Evolutionary conservation across 2,113 vertebrate species (phyloP), one percentile per base, ranked within the genome.

Genomic region (Athene cunicularia): DNA sequence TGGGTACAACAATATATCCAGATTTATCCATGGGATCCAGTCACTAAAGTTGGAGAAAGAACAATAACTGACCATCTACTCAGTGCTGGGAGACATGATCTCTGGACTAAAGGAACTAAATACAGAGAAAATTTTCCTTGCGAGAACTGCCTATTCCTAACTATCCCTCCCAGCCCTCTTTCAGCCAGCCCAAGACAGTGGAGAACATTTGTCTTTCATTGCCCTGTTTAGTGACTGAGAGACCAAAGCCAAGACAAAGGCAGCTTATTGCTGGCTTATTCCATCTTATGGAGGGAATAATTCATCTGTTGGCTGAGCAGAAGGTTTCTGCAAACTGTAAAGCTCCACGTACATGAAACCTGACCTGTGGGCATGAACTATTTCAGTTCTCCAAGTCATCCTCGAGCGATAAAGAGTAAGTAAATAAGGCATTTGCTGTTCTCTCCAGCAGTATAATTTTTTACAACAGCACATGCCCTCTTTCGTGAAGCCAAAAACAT

Each of bases 161-260:
- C 15, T 47, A 23, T 49, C 22, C 8, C 11, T 80, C 37, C 26
- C 70, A 79, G 26, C 20, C 22, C 24, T 64, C n/a, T 71, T 85
- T 71, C 50, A 87, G 39, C 19, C 41, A 67, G 67, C 35, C 50
- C 5, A 63, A 47, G 27, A 16, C 9, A 12, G 15, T 62, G 33
- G 35, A 88, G 35, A 68, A n/a, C 56, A 19, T 74, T 80, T 64
- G 28, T 77, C 66, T 89, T 85, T 82, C 60, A 55, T 52, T 66
- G 58, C 21, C 30, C 7, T 84, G 43, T 66, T 82, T 33, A 86
- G 80, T 43, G 63, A 73, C 15, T 72, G 58, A 90, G 75, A 73
- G 92, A 88, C 73, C 45, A 93, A 82, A 95, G 74, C 66, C 88
- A 90, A 88, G 74, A 62, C 49, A 85, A 91, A 95, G 67, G 71